Base-by-base conservation (phyloP, 1,140 invertebrate species). In the Schlechtendalia chinensis region DNA sequence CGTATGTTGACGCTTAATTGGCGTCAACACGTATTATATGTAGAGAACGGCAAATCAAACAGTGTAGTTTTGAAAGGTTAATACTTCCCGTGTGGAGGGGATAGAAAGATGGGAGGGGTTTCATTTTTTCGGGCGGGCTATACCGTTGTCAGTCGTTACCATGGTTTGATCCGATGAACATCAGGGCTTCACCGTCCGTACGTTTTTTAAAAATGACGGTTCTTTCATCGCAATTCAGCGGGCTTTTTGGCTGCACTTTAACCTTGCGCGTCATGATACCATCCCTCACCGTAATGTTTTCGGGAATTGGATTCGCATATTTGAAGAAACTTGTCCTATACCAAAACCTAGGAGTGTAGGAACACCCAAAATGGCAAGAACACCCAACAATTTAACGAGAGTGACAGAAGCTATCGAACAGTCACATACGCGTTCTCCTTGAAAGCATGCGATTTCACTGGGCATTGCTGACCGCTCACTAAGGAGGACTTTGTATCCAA, bases 271-370 rank as follows among this genome's bases (percentile, higher is more conserved):
- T n/a, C n/a, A n/a, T n/a, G n/a, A n/a, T n/a, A n/a, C n/a, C n/a
- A n/a, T n/a, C n/a, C n/a, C 54, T 58, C 54, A 22, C 54, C 54
- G n/a, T 58, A 58, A 58, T 58, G 54, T 58, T 6, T 22, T 58
- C 8, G 54, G n/a, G 54, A 58, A 58, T 58, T 24, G 54, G 61
- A 27, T 63, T 3, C 61, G 27, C 32, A 63, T 12, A 63, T 63
- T 63, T 63, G 61, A 63, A 63, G 61, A 63, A 63, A 63, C 27
- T 63, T 24, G 61, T 11, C 32, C 61, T 63, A 63, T 27, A 63
- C 61, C 17, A 63, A 63, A 16, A 63, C 61, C 8, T 63, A 63
- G 27, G 4, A 27, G 61, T 63, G 29, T 27, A 63, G 61, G 61
- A 63, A 63, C n/a, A 58, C 54, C 54, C 54, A 58, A 22, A 22